Conservation (phyloP, 2,888 invertebrate genomes). For the Boloria euphrosyne region DNA sequence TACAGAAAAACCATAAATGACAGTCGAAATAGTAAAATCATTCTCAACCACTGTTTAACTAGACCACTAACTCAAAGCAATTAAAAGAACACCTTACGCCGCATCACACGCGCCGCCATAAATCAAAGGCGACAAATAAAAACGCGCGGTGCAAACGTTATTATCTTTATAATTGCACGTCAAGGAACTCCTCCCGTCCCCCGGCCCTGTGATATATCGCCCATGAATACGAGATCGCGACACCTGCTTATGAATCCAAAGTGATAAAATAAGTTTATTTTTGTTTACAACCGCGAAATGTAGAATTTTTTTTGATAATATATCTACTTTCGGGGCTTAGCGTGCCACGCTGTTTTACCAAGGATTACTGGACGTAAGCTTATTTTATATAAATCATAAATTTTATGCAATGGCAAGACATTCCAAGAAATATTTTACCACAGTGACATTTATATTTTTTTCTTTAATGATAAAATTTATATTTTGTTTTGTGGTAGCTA, state of each 20-base stretch:
- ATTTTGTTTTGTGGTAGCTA: conserved; percentile 3
- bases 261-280: conserved; percentile 24
- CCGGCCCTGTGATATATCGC: conserved; percentile 74
- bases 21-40: neutral
- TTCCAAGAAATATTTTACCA: conserved; percentile 17
- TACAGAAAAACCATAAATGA: conserved; percentile 1
- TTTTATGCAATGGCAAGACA: conserved; percentile 16
- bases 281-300: conserved; percentile 17
- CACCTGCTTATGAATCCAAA: conserved; percentile 78
- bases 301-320: conserved; percentile 1
- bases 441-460: conserved; percentile 5
- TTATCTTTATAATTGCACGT: conserved; percentile 83
- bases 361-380: conserved; percentile 9
- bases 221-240: conserved; percentile 80
- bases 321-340: conserved; percentile 13
- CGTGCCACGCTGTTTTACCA: conserved; percentile 8
- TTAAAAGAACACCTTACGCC: conserved; percentile 29
- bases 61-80: conserved; percentile 24
- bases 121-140: conserved; percentile 80
- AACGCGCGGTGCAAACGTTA: conserved; percentile 79
- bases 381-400: conserved; percentile 18
- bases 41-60: neutral
- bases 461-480: conserved; percentile 11
- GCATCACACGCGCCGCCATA: conserved; percentile 58
- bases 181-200: conserved; percentile 61